Conservation (phyloP, 1,140 invertebrate species). For the Centruroides sculpturatus region DNA sequence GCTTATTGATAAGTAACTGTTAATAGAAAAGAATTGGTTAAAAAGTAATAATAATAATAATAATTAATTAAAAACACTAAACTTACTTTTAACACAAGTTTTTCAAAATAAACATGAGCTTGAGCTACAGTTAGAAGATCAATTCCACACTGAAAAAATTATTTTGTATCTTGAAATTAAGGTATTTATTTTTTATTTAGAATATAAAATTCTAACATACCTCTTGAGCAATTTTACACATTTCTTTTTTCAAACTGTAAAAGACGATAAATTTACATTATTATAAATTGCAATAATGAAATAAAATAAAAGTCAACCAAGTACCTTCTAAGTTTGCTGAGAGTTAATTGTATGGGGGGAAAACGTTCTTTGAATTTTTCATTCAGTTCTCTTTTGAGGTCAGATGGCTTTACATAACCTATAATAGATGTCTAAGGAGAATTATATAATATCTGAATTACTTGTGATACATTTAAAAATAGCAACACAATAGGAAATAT, state of each 20-base stretch:
- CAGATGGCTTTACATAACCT: constrained; percentile 90
- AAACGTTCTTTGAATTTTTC: constrained; percentile 94
- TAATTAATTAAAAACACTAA: background rate
- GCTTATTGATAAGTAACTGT: constrained; percentile 70
- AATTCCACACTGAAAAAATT: constrained; percentile 39
- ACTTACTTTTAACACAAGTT: constrained; percentile 59
- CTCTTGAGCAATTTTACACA: constrained; percentile 70
- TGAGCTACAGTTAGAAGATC: constrained; percentile 87
- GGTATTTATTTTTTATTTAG: background rate
- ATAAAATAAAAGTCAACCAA: background rate
- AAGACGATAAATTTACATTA: background rate
- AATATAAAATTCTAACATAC: constrained; percentile 2
- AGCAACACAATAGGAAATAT: too few relatives aligned
- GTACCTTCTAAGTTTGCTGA: constrained; percentile 66
- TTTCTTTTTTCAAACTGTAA: constrained; percentile 82
- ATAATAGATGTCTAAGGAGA: constrained; percentile 58
- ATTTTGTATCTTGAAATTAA: background rate
- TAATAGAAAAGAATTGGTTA: background rate
- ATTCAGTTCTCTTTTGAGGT: constrained; percentile 93
- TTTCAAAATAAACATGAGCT: constrained; percentile 95
- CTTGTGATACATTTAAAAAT: too few relatives aligned
- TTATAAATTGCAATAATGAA: background rate
- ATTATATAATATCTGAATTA: background rate
- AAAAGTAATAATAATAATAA: too few relatives aligned
- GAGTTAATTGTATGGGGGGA: constrained; percentile 80